Base-by-base conservation (phyloP, 2,113 vertebrate genomes). In the Paraplagusia blochii region DNA sequence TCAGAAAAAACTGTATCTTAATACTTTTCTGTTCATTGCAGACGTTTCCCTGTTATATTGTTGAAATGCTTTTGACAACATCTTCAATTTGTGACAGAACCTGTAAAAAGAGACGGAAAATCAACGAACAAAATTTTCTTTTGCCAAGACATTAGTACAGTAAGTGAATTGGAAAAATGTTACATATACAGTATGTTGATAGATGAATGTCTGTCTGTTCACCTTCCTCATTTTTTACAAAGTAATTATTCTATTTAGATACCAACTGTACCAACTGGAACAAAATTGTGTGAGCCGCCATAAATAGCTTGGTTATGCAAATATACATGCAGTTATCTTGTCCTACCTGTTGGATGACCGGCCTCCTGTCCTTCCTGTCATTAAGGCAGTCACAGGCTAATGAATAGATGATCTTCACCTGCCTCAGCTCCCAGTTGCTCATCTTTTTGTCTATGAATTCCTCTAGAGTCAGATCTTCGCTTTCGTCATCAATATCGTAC, bases 401-500 rank as follows among this genome's bases (percentile, higher is more conserved):
- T 22, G 80, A 79, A 78, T 94, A 98, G 81, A 94, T 79, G 44
- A 73, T 88, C 82, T 94, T 88, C 65, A 90, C 58, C 16, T 92
- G 88, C 62, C 79, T 39, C 50, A 74, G 54, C 64, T 92, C 88
- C 74, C 84, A 88, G 59, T 91, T 91, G 6, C 16, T 74, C 91
- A 99, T 95, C 79, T 93, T 95, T 69, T 69, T 61, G 80, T 99
- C 97, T 59, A 93, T 29, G 63, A 94, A 94, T 66, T 93, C 91
- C 77, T 92, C 90, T 76, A 98, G 74, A 10, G 92, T 93, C 77
- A 92, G 89, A 61, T 95, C 94, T 70, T 98, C 95, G 47, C 97
- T 94, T 59, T 99, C 94, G 61, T 98, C 97, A 35, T 98, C 95
- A 33, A 98, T 95, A 83, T 97, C 93, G 22, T 95, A 91, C 87